phyloP scores from a whole-genome alignment of 2,888 invertebrate genomes.

The Branchipolynoe longqiensis region DNA sequence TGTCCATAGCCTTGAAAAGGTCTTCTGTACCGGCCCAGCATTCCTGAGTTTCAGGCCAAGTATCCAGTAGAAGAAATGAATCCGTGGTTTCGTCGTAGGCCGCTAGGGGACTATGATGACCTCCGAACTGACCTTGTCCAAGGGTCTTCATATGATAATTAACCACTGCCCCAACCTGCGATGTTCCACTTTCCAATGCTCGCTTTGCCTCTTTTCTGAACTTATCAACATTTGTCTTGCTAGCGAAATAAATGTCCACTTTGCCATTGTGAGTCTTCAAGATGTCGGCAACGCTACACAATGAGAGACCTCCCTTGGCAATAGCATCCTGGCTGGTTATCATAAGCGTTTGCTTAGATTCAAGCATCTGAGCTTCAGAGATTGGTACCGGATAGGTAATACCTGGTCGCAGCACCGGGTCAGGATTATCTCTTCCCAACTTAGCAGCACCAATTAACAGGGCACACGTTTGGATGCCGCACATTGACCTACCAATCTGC shows the following conservation, averaged over 20 bases:
- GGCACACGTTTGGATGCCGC: constrained; percentile 61
- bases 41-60: constrained; percentile 62
- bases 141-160: constrained; percentile 64
- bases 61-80: constrained; percentile 63
- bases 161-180: constrained; percentile 54
- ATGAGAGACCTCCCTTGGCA: constrained; percentile 45
- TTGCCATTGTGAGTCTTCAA: constrained; percentile 46
- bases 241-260: constrained; percentile 44
- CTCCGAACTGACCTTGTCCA: constrained; percentile 62
- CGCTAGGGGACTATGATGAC: constrained; percentile 64
- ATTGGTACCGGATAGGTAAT: constrained; percentile 22
- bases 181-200: constrained; percentile 22
- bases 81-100: constrained; percentile 63
- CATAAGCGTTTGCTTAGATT: constrained; percentile 11
- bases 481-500: constrained; percentile 55
- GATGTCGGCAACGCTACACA: constrained; percentile 54
- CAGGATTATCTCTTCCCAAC: background rate
- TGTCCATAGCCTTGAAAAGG: constrained; percentile 64
- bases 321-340: constrained; percentile 29
- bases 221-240: constrained; percentile 35
- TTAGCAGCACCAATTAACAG: constrained; percentile 58
- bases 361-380: constrained; percentile 59
- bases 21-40: constrained; percentile 63
- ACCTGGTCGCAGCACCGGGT: background rate
- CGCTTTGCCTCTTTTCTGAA: constrained; percentile 55